Base-by-base conservation (phyloP, 2,888 invertebrate genomes). In the Scaptomyza tumidula region DNA sequence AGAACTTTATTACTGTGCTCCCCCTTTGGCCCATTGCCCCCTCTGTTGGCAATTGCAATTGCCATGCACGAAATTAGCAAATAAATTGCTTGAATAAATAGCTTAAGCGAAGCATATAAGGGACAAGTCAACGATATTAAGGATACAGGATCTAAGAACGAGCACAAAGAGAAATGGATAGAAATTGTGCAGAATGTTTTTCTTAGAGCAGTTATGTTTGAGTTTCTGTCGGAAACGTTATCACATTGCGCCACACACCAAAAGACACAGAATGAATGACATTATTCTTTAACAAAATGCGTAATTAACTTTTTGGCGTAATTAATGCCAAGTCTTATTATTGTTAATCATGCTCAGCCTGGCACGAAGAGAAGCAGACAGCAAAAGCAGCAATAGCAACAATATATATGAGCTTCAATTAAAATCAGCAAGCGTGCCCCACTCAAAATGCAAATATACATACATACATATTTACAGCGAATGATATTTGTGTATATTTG, bases 241-340 rank as follows among this genome's bases (percentile, higher is more conserved):
- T 64, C 43, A 24, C 39, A 49, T 37, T 54, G 52, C 69, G 46
- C 48, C 24, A 24, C 24, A 24, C 24, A 24, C 24, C 24, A 24
- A 24, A 2, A 37, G n/a, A 37, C 5, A 35, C 7, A 14, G 50
- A 62, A 87, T 67, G 69, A 64, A 73, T 78, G 70, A 71, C 68
- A 78, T 77, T 74, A 69, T 75, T 69, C 75, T 69, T 75, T 75
- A 65, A 71, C 71, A 41, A 66, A 66, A 67, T 79, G 83, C 80
- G 78, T 74, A 86, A 89, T 89, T 91, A 91, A 90, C 91, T 90
- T 90, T 86, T 90, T 88, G 90, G 91, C 90, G 84, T 89, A 90
- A 90, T 90, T 91, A 91, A 90, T 90, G 89, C 89, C 90, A 80
- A 89, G 77, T 87, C 91, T 90, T 90, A 90, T 90, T 90, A 91